Percentiles rank a stretch among this genome's conserved stretches.
Conservation (phyloP, 2,113 vertebrate species). For the Limnothrissa miodon region DNA sequence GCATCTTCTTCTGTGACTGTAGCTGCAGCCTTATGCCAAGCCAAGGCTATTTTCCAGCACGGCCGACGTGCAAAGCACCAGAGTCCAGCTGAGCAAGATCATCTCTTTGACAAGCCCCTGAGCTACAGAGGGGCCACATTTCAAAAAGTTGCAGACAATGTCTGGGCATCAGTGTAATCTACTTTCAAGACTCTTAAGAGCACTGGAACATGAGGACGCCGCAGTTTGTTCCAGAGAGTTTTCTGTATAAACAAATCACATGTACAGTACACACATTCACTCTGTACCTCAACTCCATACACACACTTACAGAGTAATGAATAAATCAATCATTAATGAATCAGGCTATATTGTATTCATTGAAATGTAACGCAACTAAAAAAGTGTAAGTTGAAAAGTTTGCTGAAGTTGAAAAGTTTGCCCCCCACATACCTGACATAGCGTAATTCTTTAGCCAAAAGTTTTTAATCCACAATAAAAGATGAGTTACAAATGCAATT, state of each 20-base stretch:
- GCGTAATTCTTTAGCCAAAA: no score
- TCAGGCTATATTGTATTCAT: no score
- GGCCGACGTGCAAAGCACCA: slow-evolving; percentile 46
- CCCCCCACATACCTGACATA: no score
- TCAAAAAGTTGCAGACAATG: slow-evolving; percentile 59
- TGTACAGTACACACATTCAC: background rate
- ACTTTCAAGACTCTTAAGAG: background rate
- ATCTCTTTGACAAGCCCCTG: slow-evolving; percentile 65
- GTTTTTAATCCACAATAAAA: no score
- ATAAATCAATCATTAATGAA: no score
- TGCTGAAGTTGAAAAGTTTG: no score
- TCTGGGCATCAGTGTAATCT: slow-evolving; percentile 44
- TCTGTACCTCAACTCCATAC: no score
- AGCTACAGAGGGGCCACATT: slow-evolving; percentile 57
- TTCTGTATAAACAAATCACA: background rate
- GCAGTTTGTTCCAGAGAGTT: background rate
- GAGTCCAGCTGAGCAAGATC: slow-evolving; percentile 62
- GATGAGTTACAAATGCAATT: no score
- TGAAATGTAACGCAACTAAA: no score
- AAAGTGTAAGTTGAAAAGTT: no score
- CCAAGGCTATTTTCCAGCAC: slow-evolving; percentile 59
- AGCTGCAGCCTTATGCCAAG: slow-evolving; percentile 49
- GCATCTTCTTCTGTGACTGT: background rate
- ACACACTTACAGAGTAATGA: no score
- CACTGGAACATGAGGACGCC: background rate